These are phyloP conservation scores for Papilio polytes DNA, from an alignment of 1,140 invertebrate species.

Conservation along the genomic window DNA sequence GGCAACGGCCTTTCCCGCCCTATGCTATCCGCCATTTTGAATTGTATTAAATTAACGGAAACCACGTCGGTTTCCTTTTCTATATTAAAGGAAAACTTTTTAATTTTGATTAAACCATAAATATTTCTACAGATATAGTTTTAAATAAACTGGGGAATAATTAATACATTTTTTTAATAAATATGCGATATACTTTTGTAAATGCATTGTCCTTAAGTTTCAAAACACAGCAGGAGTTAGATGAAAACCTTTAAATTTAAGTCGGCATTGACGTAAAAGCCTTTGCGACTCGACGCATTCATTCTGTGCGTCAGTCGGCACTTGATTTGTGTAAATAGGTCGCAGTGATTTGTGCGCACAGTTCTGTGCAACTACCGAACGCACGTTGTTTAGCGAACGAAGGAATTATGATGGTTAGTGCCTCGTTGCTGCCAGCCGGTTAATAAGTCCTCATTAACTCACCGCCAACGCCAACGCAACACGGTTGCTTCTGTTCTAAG, in stretches of 20 bases:
- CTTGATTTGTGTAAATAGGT: constrained; percentile 45
- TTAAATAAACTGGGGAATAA: too few relatives aligned
- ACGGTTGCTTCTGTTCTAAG: constrained; percentile 9
- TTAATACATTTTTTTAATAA: too few relatives aligned
- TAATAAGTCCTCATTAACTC: not conserved
- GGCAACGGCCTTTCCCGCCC: constrained; percentile 28
- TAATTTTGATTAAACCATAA: not conserved
- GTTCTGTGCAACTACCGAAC: not conserved
- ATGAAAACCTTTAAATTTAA: not conserved
- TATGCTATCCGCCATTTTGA: constrained; percentile 22
- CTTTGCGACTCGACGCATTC: not conserved
- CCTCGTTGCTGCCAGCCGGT: not conserved
- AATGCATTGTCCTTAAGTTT: too few relatives aligned
- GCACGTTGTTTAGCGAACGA: constrained; percentile 12
- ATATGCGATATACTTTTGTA: too few relatives aligned
- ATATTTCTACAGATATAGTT: not conserved
- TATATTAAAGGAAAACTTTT: too few relatives aligned
- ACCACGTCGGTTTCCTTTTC: too few relatives aligned
- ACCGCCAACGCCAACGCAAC: constrained; percentile 11
- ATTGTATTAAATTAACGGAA: not conserved
- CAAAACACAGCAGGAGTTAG: too few relatives aligned
- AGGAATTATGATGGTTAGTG: constrained; percentile 15
- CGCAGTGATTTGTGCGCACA: constrained; percentile 43
- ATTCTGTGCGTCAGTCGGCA: constrained; percentile 41
- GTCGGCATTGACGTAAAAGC: not conserved